Percentiles rank a stretch among this genome's conserved stretches.
Evolutionary conservation across 1,140 invertebrate genomes (phyloP).

Genomic region (Cyclina sinensis): DNA sequence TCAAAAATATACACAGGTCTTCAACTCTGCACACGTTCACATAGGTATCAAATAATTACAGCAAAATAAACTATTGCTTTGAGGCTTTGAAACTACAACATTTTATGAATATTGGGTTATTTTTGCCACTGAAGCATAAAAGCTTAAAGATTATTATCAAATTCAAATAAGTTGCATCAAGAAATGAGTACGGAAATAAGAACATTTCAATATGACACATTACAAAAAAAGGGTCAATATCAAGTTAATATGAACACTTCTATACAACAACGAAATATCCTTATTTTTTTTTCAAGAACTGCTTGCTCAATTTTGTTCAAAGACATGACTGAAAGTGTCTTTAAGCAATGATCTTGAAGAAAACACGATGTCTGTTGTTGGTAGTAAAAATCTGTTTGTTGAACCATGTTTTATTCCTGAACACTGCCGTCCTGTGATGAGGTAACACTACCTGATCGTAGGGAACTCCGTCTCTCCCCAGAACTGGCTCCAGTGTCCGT

Average conservation of each 20-base stretch:
- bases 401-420: conserved; percentile 50
- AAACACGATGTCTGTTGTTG: too few relatives aligned
- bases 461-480: conserved; percentile 57
- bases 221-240: neutral
- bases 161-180: neutral
- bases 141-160: neutral
- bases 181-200: neutral
- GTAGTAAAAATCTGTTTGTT: neutral
- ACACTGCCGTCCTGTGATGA: conserved; percentile 57
- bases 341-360: too few relatives aligned
- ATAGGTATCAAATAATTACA: neutral
- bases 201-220: neutral
- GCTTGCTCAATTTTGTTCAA: too few relatives aligned
- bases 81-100: neutral
- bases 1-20: conserved; percentile 17
- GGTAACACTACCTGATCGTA: conserved; percentile 43
- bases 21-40: neutral
- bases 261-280: neutral
- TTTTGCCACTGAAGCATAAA: neutral
- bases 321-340: too few relatives aligned
- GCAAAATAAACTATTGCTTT: neutral
- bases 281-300: neutral
- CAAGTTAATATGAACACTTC: neutral
- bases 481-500: conserved; percentile 66
- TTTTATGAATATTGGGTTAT: neutral